Evolutionary conservation across 2,888 invertebrate genomes (phyloP), one percentile per base, ranked within the genome.

Genomic region (Clusia tigrina): DNA sequence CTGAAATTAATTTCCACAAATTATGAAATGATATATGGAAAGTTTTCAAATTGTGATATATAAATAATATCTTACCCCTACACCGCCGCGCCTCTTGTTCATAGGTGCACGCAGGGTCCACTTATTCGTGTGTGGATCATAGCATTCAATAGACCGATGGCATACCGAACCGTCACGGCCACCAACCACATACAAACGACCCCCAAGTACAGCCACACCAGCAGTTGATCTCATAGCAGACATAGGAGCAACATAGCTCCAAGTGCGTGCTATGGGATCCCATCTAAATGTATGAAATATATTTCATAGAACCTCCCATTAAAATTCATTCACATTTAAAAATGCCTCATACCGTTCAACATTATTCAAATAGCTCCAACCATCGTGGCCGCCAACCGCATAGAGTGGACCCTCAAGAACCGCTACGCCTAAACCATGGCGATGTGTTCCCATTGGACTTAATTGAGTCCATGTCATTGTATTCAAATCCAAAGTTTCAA

Each of bases 381-480:
- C 96, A 82, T 97, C 96, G 79, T 96, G 96, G 0, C 97, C 97
- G 1, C 97, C 96, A 2, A 96, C 94, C 0, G 96, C 96, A 85
- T 97, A 97, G 63, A 97, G 86, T 0, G 95, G 94, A 0, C 87
- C 88, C 60, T 90, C 88, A 54, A 94, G 86, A 32, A 92, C 90
- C 1, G 92, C 91, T 24, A 93, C 92, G 12, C 91, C 92, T 64
- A 92, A 83, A 0, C 92, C 92, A 79, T 93, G 92, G 2, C 96
- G 87, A 79, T 94, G 95, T 10, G 95, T 95, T 74, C 91, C 92
- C 95, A 97, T 96, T 0, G 94, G 90, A 38, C 93, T 91, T 67
- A 96, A 80, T 20, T 89, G 88, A 60, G 88, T 90, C 95, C 96
- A 96, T 20, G 88, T 87, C 69, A 91, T 88, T 1, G 90, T 90